Conservation (phyloP, 2,113 vertebrate genomes). For the Prunella himalayana region DNA sequence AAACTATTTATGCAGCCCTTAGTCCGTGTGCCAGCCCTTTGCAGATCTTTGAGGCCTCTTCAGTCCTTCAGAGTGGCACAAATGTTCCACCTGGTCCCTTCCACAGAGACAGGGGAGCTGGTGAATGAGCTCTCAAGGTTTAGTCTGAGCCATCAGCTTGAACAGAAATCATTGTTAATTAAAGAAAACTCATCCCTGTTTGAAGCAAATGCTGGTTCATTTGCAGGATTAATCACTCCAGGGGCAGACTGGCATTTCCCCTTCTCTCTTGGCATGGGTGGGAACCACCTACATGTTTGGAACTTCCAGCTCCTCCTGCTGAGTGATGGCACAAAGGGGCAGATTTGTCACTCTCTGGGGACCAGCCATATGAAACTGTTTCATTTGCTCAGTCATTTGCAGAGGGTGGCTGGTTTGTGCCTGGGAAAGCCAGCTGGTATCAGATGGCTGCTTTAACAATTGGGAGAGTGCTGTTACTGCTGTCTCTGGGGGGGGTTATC, state of each 20-base stretch:
- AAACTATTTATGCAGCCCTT: background rate
- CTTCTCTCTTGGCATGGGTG: background rate
- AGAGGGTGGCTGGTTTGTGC: background rate
- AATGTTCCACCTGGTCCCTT: background rate
- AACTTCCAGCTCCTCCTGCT: background rate
- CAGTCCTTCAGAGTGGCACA: background rate
- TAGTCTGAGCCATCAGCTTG: background rate
- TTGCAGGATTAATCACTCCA: slow-evolving; percentile 22
- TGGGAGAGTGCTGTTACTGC: background rate
- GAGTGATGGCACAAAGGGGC: background rate
- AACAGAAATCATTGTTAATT: background rate
- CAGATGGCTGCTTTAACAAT: background rate
- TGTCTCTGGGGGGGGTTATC: background rate
- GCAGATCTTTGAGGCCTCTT: background rate
- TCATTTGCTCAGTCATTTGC: background rate
- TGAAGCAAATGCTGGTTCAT: background rate
- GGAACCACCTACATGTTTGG: slow-evolving; percentile 11
- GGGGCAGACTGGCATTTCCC: slow-evolving; percentile 28
- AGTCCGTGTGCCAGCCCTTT: background rate
- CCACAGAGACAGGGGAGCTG: background rate
- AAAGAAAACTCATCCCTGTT: background rate
- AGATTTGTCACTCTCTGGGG: background rate
- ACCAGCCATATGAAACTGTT: background rate
- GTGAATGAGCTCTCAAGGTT: background rate
- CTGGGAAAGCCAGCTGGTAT: background rate